Conservation (phyloP, 2,113 vertebrate species). For the Astur gentilis region DNA sequence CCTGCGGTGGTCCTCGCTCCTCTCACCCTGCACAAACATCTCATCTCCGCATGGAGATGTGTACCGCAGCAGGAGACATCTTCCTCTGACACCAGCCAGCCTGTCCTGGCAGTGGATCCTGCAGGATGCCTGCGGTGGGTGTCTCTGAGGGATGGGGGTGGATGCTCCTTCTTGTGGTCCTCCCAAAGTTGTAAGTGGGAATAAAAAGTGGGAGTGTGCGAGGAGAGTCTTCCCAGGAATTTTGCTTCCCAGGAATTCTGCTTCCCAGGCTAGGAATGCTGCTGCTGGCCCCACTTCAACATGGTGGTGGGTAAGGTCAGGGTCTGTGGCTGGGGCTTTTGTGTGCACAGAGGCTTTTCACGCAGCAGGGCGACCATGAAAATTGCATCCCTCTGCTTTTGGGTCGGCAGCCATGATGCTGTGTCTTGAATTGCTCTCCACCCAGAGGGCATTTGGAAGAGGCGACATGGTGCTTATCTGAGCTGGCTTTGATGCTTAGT, state of each 20-base stretch:
- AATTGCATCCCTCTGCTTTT: not conserved
- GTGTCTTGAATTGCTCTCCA: not conserved
- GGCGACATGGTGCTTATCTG: not conserved
- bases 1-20: not conserved
- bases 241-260: not conserved
- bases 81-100: not conserved
- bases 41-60: not conserved
- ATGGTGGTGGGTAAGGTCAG: not conserved
- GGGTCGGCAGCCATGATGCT: accelerated
- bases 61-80: not conserved
- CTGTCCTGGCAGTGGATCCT: not conserved
- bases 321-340: accelerated
- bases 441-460: not conserved
- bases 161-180: not conserved
- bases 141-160: not conserved
- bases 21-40: not conserved
- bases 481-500: not conserved
- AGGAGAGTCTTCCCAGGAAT: not conserved
- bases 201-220: not conserved
- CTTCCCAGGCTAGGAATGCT: not conserved
- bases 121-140: accelerated
- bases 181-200: not conserved
- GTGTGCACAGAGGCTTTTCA: accelerated
- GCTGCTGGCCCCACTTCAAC: not conserved
- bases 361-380: not conserved